phyloP scores from a whole-genome alignment of 2,113 vertebrate species.

The Anguilla japonica region DNA sequence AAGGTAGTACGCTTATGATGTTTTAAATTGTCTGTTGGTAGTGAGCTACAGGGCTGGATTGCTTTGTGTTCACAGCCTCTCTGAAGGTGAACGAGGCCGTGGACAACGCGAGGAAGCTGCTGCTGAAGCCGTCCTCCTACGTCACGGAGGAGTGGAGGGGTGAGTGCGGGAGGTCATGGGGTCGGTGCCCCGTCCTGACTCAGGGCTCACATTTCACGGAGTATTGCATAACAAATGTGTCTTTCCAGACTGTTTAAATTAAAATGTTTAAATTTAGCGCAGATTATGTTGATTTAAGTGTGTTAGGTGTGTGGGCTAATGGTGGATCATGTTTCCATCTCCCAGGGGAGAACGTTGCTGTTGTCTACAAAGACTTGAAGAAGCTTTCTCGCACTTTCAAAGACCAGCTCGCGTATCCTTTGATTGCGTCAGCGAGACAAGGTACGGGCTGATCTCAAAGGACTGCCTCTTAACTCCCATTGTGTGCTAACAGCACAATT shows the following conservation, averaged over 20 bases:
- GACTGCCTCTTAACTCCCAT: not conserved
- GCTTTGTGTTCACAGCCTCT: constrained; percentile 66
- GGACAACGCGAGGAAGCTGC: constrained; percentile 74
- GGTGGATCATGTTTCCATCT: not conserved
- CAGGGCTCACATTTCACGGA: not conserved
- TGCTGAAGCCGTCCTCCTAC: constrained; percentile 75
- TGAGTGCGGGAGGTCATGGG: constrained; percentile 45
- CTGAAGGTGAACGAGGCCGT: constrained; percentile 75
- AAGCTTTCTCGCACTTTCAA: constrained; percentile 90
- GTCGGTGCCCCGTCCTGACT: no score
- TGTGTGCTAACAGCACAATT: not conserved
- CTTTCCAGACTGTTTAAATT: not conserved
- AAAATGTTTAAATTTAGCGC: not conserved
- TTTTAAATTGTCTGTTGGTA: not conserved
- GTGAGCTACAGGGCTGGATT: not conserved
- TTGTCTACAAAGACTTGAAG: constrained; percentile 79
- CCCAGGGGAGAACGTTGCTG: constrained; percentile 71
- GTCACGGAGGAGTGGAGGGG: constrained; percentile 73
- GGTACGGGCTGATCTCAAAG: constrained; percentile 65
- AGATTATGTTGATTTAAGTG: not conserved
- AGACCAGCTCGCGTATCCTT: constrained; percentile 88
- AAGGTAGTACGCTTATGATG: not conserved
- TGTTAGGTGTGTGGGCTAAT: not conserved
- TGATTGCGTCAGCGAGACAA: constrained; percentile 87
- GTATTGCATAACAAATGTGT: not conserved